A percentile compares a stretch with the other conserved stretches of the same genome.
phyloP scores from a whole-genome alignment of 1,140 invertebrate species.

The Acyrthosiphon pisum region DNA sequence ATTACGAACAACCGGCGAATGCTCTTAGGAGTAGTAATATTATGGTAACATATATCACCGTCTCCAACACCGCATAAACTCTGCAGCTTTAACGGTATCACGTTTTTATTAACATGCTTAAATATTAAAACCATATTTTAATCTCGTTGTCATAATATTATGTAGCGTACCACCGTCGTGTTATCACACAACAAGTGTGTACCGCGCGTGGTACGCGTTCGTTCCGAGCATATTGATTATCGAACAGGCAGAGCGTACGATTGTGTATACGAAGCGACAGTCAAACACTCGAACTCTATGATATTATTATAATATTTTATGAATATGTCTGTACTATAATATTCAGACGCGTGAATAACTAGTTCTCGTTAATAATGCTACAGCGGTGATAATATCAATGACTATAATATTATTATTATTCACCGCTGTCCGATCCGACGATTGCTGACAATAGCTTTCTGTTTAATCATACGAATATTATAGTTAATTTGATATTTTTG shows the following conservation, averaged over 20 bases:
- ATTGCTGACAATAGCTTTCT: background rate
- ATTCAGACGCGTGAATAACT: background rate
- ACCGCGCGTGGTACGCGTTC: background rate
- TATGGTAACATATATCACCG: background rate
- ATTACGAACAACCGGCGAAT: background rate
- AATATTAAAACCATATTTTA: background rate
- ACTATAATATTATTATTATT: background rate
- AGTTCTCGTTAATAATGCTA: background rate
- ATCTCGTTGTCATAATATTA: background rate
- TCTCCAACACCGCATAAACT: background rate
- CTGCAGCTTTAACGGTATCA: background rate
- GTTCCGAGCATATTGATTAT: background rate
- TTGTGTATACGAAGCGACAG: background rate
- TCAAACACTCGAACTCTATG: background rate
- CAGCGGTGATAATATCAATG: background rate
- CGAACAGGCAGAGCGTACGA: background rate
- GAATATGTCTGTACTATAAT: background rate
- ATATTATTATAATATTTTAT: background rate
- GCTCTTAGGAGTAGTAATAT: background rate
- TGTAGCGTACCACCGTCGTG: background rate
- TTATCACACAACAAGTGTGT: conserved; percentile 53
- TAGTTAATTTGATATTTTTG: background rate
- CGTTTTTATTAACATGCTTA: background rate
- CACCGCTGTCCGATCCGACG: background rate
- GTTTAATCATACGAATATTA: background rate